Conservation (phyloP, 2,888 invertebrate genomes). For the Craniophora ligustri region DNA sequence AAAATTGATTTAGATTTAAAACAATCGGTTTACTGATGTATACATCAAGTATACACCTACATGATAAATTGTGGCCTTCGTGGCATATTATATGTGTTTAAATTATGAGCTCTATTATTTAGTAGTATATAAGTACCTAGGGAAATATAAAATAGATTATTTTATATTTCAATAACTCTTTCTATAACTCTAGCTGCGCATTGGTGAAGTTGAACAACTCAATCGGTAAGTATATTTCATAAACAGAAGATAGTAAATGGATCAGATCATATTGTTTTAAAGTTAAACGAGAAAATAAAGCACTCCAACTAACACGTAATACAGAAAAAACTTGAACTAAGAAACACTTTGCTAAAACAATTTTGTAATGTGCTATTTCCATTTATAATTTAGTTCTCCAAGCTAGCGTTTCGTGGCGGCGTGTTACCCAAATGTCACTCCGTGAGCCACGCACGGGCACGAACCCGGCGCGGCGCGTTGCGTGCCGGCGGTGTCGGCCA, state of each 20-base stretch:
- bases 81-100: conserved; percentile 35
- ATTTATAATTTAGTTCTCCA: conserved; percentile 49
- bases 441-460: conserved; percentile 59
- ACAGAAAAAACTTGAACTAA: conserved; percentile 7
- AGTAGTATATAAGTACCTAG: too few relatives aligned
- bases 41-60: conserved; percentile 37
- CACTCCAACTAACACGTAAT: background rate
- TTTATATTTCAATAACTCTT: too few relatives aligned
- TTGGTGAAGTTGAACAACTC: too few relatives aligned
- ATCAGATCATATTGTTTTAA: background rate
- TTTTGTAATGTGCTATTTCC: conserved; percentile 34
- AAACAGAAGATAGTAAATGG: too few relatives aligned
- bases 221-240: too few relatives aligned
- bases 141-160: too few relatives aligned
- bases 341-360: conserved; percentile 23
- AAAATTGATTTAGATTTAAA: conserved; percentile 85
- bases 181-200: too few relatives aligned
- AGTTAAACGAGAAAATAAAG: background rate
- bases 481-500: conserved; percentile 67
- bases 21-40: conserved; percentile 52
- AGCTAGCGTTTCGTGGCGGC: conserved; percentile 44
- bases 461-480: conserved; percentile 51
- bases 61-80: conserved; percentile 37
- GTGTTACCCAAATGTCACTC: conserved; percentile 58
- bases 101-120: conserved; percentile 19